A percentile compares a stretch with the other conserved stretches of the same genome.
These are phyloP conservation scores for Salarias fasciatus DNA, from an alignment of 2,797 vertebrate genomes.

Conservation along the genomic window DNA sequence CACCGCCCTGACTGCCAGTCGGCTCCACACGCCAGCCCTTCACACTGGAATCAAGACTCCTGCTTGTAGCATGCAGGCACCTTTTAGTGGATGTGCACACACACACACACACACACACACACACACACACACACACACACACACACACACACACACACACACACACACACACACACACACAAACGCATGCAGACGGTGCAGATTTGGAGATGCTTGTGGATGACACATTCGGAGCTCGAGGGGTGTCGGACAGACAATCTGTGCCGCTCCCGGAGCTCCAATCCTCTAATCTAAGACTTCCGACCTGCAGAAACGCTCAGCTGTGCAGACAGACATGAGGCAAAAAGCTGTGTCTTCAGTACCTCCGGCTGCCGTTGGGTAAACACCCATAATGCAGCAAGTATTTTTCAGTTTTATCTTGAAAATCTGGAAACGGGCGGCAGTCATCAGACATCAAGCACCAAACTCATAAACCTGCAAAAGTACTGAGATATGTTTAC, in stretches of 20 bases:
- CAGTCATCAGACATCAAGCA: no score
- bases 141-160: background rate
- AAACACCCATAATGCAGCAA: no score
- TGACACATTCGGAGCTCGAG: slow-evolving; percentile 21
- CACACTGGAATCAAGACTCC: slow-evolving; percentile 9
- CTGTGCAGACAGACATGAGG: background rate
- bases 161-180: background rate
- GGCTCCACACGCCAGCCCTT: slow-evolving; percentile 13
- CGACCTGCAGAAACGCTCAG: slow-evolving; percentile 21
- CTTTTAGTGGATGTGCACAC: background rate
- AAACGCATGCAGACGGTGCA: slow-evolving; percentile 1
- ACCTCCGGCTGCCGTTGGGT: no score
- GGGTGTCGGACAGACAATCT: slow-evolving; percentile 41
- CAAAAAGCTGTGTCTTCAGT: no score
- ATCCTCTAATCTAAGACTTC: slow-evolving; percentile 35
- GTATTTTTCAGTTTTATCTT: no score
- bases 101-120: background rate
- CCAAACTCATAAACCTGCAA: no score
- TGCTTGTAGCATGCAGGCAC: slow-evolving; percentile 1
- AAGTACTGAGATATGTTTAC: no score
- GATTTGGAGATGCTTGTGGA: slow-evolving; percentile 27
- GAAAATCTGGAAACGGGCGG: no score
- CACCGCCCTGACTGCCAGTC: slow-evolving; percentile 9
- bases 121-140: background rate
- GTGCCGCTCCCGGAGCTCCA: slow-evolving; percentile 35